phyloP scores from a whole-genome alignment of 1,140 invertebrate genomes.

The Drosophila sproati region DNA sequence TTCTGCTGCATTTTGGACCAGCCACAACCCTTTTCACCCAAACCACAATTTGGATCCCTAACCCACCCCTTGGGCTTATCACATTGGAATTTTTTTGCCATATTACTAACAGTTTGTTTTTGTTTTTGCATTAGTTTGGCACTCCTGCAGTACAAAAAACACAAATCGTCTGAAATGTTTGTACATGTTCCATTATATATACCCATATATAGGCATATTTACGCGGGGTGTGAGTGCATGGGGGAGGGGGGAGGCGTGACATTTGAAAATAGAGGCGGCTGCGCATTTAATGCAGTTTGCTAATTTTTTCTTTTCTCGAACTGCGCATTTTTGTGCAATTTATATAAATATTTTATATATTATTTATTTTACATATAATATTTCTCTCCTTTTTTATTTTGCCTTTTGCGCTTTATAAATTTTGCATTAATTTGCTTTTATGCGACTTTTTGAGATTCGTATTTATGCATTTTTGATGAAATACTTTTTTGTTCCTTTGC shows the following conservation, averaged over 20 bases:
- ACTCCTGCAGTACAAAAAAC: slow-evolving; percentile 26
- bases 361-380: slow-evolving; percentile 78
- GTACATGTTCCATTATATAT: slow-evolving; percentile 64
- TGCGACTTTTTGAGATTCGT: slow-evolving; percentile 47
- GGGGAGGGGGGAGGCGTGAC: slow-evolving; percentile 24
- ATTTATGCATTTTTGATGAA: slow-evolving; percentile 80
- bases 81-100: slow-evolving; percentile 58
- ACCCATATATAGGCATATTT: slow-evolving; percentile 23
- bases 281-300: slow-evolving; percentile 68
- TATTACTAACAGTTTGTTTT: slow-evolving; percentile 74
- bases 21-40: slow-evolving; percentile 11
- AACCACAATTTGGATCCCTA: slow-evolving; percentile 4
- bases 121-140: slow-evolving; percentile 78
- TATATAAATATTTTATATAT: slow-evolving; percentile 82
- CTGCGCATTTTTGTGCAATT: slow-evolving; percentile 75
- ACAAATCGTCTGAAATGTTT: slow-evolving; percentile 72
- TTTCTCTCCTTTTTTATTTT: slow-evolving; percentile 45
- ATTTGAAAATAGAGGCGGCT: slow-evolving; percentile 79
- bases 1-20: slow-evolving; percentile 45
- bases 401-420: slow-evolving; percentile 69
- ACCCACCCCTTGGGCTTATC: slow-evolving; percentile 9
- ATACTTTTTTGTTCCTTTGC: slow-evolving; percentile 71
- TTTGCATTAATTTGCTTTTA: slow-evolving; percentile 77
- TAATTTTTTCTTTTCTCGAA: slow-evolving; percentile 46
- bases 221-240: background rate